A percentile compares a stretch with the other conserved stretches of the same genome.
Evolutionary conservation across 1,140 invertebrate species (phyloP).

Genomic region (Drosophila kurseongensis): DNA sequence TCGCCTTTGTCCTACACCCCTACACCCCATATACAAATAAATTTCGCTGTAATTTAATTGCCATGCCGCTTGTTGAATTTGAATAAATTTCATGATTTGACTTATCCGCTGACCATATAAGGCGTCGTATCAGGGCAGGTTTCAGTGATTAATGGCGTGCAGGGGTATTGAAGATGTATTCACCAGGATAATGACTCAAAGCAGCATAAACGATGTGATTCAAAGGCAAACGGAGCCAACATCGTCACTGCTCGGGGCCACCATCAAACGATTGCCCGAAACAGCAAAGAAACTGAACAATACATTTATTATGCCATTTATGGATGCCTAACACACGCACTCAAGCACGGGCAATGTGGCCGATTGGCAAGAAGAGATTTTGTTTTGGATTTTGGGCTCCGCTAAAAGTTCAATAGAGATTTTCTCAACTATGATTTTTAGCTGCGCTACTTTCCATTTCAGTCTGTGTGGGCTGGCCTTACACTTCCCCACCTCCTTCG

Average conservation of each 20-base stretch:
- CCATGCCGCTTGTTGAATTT: conserved; percentile 36
- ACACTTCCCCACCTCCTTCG: conserved; percentile 5
- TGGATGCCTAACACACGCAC: conserved; percentile 40
- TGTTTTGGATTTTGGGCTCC: conserved; percentile 29
- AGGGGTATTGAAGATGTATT: not conserved
- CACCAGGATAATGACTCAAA: conserved; percentile 69
- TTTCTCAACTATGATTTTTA: conserved; percentile 13
- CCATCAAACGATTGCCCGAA: conserved; percentile 72
- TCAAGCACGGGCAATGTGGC: conserved; percentile 8
- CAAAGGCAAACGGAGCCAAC: conserved; percentile 11
- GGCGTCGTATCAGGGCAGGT: conserved; percentile 34
- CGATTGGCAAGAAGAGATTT: conserved; percentile 72
- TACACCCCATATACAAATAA: conserved; percentile 14
- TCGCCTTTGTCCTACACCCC: not conserved
- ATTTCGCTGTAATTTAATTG: conserved; percentile 30
- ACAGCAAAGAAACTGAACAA: conserved; percentile 19
- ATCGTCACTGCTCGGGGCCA: conserved; percentile 54
- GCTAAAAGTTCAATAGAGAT: conserved; percentile 16
- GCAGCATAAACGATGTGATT: conserved; percentile 1
- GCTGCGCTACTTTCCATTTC: conserved; percentile 50
- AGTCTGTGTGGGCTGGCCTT: conserved; percentile 26
- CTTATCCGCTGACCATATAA: conserved; percentile 52
- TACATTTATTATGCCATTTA: conserved; percentile 65
- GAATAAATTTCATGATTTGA: conserved; percentile 52
- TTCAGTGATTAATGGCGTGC: conserved; percentile 26